phyloP scores from a whole-genome alignment of 2,888 invertebrate genomes.

The Pseudococcus longispinus region DNA sequence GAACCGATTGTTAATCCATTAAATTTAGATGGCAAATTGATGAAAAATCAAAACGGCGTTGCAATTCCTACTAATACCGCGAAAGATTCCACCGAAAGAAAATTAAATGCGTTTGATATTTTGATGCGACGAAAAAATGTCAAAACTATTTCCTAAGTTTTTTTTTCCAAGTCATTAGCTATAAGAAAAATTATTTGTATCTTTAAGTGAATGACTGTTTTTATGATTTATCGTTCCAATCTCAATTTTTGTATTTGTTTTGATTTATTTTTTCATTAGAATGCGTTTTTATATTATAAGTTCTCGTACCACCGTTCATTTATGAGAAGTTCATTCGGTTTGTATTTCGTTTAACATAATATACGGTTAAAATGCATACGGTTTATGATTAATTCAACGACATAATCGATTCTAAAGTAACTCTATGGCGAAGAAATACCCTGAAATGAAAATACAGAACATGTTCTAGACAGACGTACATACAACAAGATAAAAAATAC shows the following conservation, averaged over 20 bases:
- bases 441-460: not conserved
- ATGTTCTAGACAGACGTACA: not conserved
- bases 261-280: not conserved
- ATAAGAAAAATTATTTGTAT: not conserved
- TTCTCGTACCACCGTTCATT: not conserved
- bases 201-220: not conserved
- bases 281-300: not conserved
- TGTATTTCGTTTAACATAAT: not conserved
- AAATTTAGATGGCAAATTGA: not conserved
- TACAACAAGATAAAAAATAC: not conserved
- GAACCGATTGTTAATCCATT: not conserved
- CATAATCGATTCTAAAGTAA: not conserved
- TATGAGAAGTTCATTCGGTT: not conserved
- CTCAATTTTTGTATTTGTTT: not conserved
- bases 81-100: not conserved
- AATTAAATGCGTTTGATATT: conserved; percentile 48
- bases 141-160: conserved; percentile 5
- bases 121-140: conserved; percentile 5
- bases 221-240: not conserved
- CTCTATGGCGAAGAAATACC: not conserved
- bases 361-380: not conserved
- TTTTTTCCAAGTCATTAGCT: not conserved
- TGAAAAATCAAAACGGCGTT: not conserved
- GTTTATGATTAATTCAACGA: not conserved
- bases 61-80: not conserved